phyloP scores from a whole-genome alignment of 2,797 vertebrate genomes.

The Helicolenus hilgendorfi region DNA sequence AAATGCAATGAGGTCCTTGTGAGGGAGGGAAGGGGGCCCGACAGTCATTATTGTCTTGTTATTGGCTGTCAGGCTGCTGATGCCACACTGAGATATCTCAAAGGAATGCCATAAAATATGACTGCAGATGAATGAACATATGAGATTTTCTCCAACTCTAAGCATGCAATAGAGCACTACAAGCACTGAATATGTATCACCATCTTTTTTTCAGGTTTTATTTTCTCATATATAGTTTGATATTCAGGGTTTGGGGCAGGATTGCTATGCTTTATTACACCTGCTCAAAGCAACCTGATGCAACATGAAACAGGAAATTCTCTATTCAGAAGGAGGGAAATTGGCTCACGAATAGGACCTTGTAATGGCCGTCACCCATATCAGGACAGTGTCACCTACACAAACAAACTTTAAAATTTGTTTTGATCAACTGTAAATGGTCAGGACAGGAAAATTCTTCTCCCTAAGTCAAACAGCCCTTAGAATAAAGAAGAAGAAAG shows the following conservation, averaged over 20 bases:
- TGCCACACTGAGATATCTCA: constrained; percentile 33
- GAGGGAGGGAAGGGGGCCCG: constrained; percentile 29
- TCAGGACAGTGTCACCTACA: background rate
- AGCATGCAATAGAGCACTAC: background rate
- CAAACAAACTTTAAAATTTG: constrained; percentile 13
- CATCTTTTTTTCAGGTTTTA: constrained; percentile 14
- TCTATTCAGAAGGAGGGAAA: constrained; percentile 25
- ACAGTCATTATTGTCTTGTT: constrained; percentile 63
- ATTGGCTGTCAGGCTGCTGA: constrained; percentile 41
- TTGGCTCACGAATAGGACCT: background rate
- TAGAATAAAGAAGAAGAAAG: background rate
- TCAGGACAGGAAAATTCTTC: background rate
- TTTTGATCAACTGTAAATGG: constrained; percentile 20
- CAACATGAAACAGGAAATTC: constrained; percentile 7
- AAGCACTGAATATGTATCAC: constrained; percentile 21
- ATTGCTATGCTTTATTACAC: constrained; percentile 2
- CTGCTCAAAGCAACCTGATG: constrained; percentile 13
- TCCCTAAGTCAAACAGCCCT: background rate
- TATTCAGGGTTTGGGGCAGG: constrained; percentile 15
- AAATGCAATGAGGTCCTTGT: constrained; percentile 58
- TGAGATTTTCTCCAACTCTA: background rate
- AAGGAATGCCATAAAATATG: constrained; percentile 19
- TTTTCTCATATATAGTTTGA: background rate
- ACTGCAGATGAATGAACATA: constrained; percentile 11
- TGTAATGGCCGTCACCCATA: background rate